phyloP scores from a whole-genome alignment of 2,888 invertebrate genomes.

The Odontothrips loti region DNA sequence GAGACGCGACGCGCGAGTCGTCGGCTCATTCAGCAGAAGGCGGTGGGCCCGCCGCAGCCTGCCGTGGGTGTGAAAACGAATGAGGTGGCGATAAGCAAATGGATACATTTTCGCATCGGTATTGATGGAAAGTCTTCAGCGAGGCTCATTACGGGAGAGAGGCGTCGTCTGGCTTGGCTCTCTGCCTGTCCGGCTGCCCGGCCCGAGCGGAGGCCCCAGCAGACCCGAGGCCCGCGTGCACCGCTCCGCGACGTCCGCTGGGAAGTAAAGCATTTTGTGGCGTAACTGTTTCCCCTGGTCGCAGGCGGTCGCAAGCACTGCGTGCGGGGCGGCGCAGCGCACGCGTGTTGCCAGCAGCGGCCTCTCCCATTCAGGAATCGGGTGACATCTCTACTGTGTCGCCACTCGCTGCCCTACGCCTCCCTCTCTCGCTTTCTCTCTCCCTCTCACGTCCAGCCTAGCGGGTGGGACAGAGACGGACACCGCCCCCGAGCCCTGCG shows the following conservation, averaged over 20 bases:
- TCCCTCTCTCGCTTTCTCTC: neutral
- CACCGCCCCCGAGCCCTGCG: neutral
- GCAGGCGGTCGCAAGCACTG: neutral
- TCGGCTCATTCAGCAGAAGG: neutral
- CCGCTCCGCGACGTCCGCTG: neutral
- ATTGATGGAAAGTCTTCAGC: neutral
- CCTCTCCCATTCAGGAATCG: neutral
- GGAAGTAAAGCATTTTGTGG: neutral
- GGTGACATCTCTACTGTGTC: neutral
- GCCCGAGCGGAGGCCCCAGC: too few relatives aligned
- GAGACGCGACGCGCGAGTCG: neutral
- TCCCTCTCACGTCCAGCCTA: neutral
- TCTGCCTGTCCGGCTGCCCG: neutral
- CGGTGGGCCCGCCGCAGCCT: neutral
- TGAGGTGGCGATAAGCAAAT: neutral
- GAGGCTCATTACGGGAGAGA: neutral
- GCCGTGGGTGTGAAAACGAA: conserved; percentile 7
- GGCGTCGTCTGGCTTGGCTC: neutral
- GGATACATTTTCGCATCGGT: neutral
- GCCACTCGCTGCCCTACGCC: neutral
- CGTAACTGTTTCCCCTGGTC: neutral
- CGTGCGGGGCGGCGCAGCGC: neutral
- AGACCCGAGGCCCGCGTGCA: too few relatives aligned
- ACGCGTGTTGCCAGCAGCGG: neutral
- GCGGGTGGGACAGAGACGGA: too few relatives aligned